A percentile compares a stretch with the other conserved stretches of the same genome.
Conservation (phyloP, 2,797 vertebrate species). For the Acanthis flammea region DNA sequence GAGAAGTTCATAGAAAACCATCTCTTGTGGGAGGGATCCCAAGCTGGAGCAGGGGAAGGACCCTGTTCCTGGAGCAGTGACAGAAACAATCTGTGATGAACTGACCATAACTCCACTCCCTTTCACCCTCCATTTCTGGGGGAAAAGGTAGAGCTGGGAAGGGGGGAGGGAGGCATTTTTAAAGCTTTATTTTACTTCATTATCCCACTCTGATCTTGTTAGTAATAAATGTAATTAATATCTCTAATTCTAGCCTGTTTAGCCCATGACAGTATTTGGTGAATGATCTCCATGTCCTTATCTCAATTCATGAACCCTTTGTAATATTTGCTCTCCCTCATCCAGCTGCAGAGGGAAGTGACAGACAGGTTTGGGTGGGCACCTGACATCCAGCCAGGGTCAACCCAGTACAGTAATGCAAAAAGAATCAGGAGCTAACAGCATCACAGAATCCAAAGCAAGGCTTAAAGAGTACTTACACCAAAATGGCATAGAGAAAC, state of each 20-base stretch:
- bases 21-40: background rate
- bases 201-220: background rate
- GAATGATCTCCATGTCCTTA: background rate
- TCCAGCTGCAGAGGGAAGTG: background rate
- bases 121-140: background rate
- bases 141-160: background rate
- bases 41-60: background rate
- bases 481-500: background rate
- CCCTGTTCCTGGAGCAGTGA: accelerated
- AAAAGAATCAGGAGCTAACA: background rate
- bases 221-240: background rate
- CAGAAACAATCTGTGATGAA: background rate
- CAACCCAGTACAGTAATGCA: background rate
- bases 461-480: background rate
- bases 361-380: background rate
- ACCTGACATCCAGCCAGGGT: background rate
- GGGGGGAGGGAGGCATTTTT: accelerated
- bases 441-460: background rate
- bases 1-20: background rate
- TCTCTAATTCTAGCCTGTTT: background rate
- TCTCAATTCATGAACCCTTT: background rate
- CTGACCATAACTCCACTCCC: background rate
- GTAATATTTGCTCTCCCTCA: background rate
- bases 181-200: background rate
- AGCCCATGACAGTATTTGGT: background rate